phyloP scores from a whole-genome alignment of 1,140 invertebrate genomes.

The Macrobrachium nipponense region DNA sequence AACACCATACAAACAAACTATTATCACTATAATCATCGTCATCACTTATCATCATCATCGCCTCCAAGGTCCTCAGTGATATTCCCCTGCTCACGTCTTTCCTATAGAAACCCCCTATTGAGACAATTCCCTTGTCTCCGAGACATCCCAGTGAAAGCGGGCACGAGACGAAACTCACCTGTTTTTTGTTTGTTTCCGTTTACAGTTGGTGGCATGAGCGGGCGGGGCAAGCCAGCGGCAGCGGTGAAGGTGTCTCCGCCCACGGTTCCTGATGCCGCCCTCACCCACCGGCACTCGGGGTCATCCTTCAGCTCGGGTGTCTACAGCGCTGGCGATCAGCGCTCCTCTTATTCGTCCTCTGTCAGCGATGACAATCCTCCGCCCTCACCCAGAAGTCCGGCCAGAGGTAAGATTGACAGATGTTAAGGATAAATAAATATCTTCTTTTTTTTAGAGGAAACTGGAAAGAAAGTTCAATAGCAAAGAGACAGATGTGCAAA shows the following conservation, averaged over 20 bases:
- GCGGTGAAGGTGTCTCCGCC: slow-evolving; percentile 84
- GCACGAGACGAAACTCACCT: too few relatives aligned
- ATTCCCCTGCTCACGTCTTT: too few relatives aligned
- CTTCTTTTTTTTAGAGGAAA: too few relatives aligned
- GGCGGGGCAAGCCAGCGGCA: slow-evolving; percentile 77
- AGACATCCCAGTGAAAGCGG: too few relatives aligned
- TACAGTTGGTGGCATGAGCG: slow-evolving; percentile 84
- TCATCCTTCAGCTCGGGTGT: slow-evolving; percentile 81
- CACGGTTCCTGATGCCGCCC: slow-evolving; percentile 76
- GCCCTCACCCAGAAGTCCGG: slow-evolving; percentile 53
- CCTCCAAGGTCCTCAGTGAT: neutral
- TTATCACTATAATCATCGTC: too few relatives aligned
- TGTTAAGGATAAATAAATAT: too few relatives aligned
- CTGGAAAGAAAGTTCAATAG: too few relatives aligned
- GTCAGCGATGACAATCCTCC: slow-evolving; percentile 64
- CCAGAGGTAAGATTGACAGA: slow-evolving; percentile 21
- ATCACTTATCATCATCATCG: too few relatives aligned
- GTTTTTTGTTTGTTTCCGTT: slow-evolving; percentile 1
- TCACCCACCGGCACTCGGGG: slow-evolving; percentile 74
- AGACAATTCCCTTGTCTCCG: too few relatives aligned
- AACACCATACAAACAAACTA: too few relatives aligned
- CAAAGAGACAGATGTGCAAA: too few relatives aligned
- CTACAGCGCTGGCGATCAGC: slow-evolving; percentile 78
- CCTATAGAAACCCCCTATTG: too few relatives aligned
- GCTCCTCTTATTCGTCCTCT: slow-evolving; percentile 68